A percentile compares a stretch with the other conserved stretches of the same genome.
phyloP scores from a whole-genome alignment of 2,888 invertebrate genomes.

The Athetis lepigone region DNA sequence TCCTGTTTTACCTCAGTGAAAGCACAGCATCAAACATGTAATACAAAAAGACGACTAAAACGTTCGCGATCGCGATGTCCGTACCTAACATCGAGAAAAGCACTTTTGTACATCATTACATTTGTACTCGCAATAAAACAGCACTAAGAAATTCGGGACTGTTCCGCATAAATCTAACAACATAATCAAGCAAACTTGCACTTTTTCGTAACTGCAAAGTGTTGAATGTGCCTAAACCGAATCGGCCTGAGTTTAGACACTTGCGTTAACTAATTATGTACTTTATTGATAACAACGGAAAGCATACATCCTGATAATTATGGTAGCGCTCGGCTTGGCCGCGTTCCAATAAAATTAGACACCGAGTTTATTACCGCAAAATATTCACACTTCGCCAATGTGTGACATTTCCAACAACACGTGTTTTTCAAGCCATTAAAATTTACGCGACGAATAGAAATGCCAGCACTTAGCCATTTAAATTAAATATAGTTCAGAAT shows the following conservation, averaged over 20 bases:
- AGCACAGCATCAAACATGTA: background rate
- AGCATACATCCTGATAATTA: slow-evolving; percentile 16
- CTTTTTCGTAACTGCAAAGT: slow-evolving; percentile 5
- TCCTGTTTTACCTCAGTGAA: background rate
- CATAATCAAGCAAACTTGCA: slow-evolving; percentile 6
- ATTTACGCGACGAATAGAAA: background rate
- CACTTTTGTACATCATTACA: slow-evolving; percentile 5
- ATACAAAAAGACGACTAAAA: background rate
- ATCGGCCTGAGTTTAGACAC: background rate
- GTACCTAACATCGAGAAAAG: background rate
- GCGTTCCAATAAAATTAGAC: slow-evolving; percentile 51
- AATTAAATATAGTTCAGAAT: background rate
- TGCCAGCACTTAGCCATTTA: too few species aligned
- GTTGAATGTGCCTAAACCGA: slow-evolving; percentile 21
- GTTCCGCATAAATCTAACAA: background rate
- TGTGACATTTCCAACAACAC: slow-evolving; percentile 37
- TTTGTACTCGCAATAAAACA: slow-evolving; percentile 21
- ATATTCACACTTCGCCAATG: slow-evolving; percentile 36
- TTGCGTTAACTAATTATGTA: slow-evolving; percentile 35
- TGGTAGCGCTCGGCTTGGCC: slow-evolving; percentile 35
- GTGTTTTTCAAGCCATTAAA: slow-evolving; percentile 3
- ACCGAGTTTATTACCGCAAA: slow-evolving; percentile 43
- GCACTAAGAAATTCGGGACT: slow-evolving; percentile 1
- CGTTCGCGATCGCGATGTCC: background rate
- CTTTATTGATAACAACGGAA: slow-evolving; percentile 40